Percentiles rank a stretch among this genome's conserved stretches.
Evolutionary conservation across 2,888 invertebrate genomes (phyloP).

Genomic region (Fragum whitleyi): DNA sequence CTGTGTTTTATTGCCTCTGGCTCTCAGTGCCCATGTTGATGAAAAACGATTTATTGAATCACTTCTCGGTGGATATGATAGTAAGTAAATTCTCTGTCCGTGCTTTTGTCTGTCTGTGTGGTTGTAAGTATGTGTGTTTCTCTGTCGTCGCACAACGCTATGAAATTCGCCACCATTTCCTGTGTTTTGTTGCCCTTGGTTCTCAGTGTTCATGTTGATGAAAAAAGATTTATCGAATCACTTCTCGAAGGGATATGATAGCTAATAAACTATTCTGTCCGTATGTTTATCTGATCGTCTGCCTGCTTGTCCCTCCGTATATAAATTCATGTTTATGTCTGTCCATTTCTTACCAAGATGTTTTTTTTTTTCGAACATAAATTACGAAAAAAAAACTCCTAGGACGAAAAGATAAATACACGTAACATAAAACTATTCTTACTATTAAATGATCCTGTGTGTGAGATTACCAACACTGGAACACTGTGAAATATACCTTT

Average conservation of each 20-base stretch:
- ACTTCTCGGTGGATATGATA: slow-evolving; percentile 41
- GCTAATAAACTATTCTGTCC: slow-evolving; percentile 17
- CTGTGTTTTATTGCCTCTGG: slow-evolving; percentile 31
- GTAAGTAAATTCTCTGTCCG: slow-evolving; percentile 21
- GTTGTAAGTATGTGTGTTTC: too few species aligned
- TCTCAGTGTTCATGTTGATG: slow-evolving; percentile 35
- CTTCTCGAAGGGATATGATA: slow-evolving; percentile 41
- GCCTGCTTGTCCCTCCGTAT: neutral
- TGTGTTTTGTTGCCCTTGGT: slow-evolving; percentile 30
- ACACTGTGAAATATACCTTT: too few species aligned
- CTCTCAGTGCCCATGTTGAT: slow-evolving; percentile 36
- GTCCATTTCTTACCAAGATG: too few species aligned
- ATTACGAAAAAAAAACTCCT: too few species aligned
- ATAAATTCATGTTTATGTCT: neutral
- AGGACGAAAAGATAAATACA: too few species aligned
- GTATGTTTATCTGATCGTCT: neutral
- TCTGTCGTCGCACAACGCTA: too few species aligned
- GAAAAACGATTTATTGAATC: slow-evolving; percentile 42
- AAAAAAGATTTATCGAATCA: slow-evolving; percentile 40
- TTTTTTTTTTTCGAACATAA: too few species aligned
- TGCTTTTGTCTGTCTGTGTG: too few species aligned
- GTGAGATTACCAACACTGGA: too few species aligned
- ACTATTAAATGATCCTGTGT: too few species aligned
- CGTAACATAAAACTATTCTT: too few species aligned
- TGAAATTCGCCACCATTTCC: too few species aligned